Evolutionary conservation across 2,113 vertebrate species (phyloP).

Genomic region (Cyanoderma ruficeps): DNA sequence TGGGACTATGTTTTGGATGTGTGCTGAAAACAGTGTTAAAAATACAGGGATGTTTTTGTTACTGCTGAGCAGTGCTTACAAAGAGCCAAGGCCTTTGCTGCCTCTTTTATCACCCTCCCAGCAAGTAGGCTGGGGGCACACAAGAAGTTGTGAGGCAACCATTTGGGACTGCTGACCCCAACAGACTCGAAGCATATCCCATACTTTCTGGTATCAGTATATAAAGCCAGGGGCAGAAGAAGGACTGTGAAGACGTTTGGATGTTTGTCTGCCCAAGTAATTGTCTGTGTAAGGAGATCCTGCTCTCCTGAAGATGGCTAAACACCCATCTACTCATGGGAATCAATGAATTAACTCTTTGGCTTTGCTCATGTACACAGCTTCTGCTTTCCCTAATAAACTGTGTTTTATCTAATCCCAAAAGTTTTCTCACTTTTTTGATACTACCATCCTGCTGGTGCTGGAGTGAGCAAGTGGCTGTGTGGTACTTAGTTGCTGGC

Average conservation of each 20-base stretch:
- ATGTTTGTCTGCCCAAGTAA: neutral
- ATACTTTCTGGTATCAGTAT: neutral
- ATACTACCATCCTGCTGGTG: neutral
- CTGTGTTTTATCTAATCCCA: neutral
- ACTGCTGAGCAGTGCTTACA: neutral
- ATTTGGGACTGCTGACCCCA: neutral
- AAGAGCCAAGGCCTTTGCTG: neutral
- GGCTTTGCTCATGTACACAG: neutral
- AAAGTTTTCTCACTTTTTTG: neutral
- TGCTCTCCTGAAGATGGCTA: neutral
- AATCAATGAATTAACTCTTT: neutral
- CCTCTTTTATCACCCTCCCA: neutral
- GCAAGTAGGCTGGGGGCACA: neutral
- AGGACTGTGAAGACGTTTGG: neutral
- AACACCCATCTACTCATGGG: neutral
- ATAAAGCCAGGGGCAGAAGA: neutral
- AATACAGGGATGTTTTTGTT: neutral
- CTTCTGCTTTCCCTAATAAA: neutral
- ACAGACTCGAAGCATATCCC: neutral
- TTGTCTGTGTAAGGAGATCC: fast-evolving
- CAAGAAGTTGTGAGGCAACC: neutral
- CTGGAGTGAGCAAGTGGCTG: neutral
- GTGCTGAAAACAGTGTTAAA: neutral
- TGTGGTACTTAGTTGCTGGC: too few relatives aligned
- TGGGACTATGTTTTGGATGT: neutral